Evolutionary conservation across 2,888 invertebrate genomes (phyloP), one percentile per base, ranked within the genome.

Genomic region (Brachyptera risi): DNA sequence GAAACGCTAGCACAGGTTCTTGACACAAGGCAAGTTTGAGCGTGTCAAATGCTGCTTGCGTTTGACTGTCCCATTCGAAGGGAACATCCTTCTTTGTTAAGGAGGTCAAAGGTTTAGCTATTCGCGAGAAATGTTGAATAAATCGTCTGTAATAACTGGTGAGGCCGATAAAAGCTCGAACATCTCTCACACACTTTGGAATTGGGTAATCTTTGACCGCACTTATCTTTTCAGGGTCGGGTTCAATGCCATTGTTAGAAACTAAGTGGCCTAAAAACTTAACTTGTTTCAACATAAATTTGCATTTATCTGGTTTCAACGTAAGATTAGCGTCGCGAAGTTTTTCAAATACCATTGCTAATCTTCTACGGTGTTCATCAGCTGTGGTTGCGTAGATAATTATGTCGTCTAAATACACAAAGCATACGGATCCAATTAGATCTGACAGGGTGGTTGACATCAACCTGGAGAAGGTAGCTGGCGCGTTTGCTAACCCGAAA

Each of bases 261-360:
- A 56, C 11, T 1, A 4, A 4, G 23, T 56, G 57, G 2, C 57
- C 57, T 3, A 56, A 21, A 38, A 38, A 56, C 2, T 17, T 17
- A 19, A 56, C 27, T 21, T 56, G 40, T 17, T 11, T 9, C 15
- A n/a, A 3, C 5, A 56, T 13, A n/a, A 38, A 15, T 21, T 19
- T 4, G 57, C 57, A 56, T 38, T 56, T 56, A 2, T n/a, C n/a
- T 3, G 57, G 40, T 17, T 56, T 56, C 21, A 56, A 15, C 7
- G 17, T 40, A 3, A 56, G 19, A 13, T 37, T 37, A n/a, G 19
- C 40, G 3, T 23, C 11, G 1, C 38, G 5, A 4, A 56, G n/a
- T 5, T 40, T 9, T 2, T 40, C 27, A 44, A 56, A 56, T 13
- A 56, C 57, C 1, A 5, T 3, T 17, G 11, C 17, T 15, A 56